Conservation (phyloP, 2,113 vertebrate species). For the Siniperca chuatsi region DNA sequence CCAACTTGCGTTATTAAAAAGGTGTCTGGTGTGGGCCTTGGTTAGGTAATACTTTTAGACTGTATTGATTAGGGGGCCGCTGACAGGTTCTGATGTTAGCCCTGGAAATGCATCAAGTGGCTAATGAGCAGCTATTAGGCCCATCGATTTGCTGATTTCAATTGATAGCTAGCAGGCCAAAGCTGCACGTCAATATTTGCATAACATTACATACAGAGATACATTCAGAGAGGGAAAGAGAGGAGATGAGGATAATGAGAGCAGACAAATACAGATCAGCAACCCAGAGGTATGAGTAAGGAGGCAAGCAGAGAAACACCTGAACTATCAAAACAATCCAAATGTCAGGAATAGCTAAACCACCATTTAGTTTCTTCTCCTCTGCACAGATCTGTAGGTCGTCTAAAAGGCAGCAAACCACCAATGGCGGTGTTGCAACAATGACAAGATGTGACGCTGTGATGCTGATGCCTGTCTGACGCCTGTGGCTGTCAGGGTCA, state of each 20-base stretch:
- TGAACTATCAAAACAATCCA: conserved; percentile 19
- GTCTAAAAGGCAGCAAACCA: not conserved
- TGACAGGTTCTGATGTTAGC: conserved; percentile 86
- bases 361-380: not conserved
- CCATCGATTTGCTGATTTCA: conserved; percentile 97
- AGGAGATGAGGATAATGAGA: conserved; percentile 27
- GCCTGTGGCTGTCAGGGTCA: conserved; percentile 63
- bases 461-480: conserved; percentile 40
- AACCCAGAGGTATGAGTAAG: not conserved
- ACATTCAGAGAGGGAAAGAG: conserved; percentile 68
- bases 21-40: conserved; percentile 71
- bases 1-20: conserved; percentile 75
- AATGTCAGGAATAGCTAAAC: not conserved
- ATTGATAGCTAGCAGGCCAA: conserved; percentile 94
- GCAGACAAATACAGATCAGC: conserved; percentile 26
- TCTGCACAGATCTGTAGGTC: not conserved
- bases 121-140: conserved; percentile 97
- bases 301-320: conserved; percentile 1
- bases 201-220: conserved; percentile 77
- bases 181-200: conserved; percentile 93
- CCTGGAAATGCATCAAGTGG: conserved; percentile 91
- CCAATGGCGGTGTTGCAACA: conserved; percentile 16
- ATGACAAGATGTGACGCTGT: conserved; percentile 38
- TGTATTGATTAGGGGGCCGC: conserved; percentile 87
- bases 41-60: conserved; percentile 90